Percentiles rank a stretch among this genome's conserved stretches.
These are phyloP conservation scores for Ennomos fuscantarius DNA, from an alignment of 2,888 invertebrate species.

Conservation along the genomic window DNA sequence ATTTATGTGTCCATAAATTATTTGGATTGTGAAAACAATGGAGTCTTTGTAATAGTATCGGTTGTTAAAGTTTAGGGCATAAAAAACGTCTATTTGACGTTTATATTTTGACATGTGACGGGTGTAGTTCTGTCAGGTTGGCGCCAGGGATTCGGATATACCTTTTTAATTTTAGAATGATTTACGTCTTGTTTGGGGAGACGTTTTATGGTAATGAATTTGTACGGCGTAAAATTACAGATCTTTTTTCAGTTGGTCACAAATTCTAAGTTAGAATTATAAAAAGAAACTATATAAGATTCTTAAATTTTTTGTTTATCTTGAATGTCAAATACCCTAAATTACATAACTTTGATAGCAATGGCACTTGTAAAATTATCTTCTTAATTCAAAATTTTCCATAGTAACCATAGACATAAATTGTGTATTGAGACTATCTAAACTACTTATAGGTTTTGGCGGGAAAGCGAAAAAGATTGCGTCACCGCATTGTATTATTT, in stretches of 20 bases:
- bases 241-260: neutral
- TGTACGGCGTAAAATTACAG: slow-evolving; percentile 14
- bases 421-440: too few species aligned
- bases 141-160: slow-evolving; percentile 54
- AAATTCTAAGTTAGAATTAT: neutral
- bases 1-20: slow-evolving; percentile 71
- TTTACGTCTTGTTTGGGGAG: slow-evolving; percentile 62
- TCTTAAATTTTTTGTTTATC: too few species aligned
- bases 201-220: slow-evolving; percentile 22
- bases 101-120: slow-evolving; percentile 48
- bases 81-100: slow-evolving; percentile 52
- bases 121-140: slow-evolving; percentile 47
- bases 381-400: too few species aligned
- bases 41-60: slow-evolving; percentile 82
- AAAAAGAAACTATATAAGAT: too few species aligned
- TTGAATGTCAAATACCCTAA: too few species aligned
- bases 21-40: slow-evolving; percentile 77
- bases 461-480: too few species aligned
- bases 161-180: slow-evolving; percentile 73
- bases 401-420: too few species aligned
- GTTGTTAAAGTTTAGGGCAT: slow-evolving; percentile 76
- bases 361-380: too few species aligned
- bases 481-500: too few species aligned
- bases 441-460: too few species aligned
- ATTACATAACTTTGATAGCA: too few species aligned